Percentiles rank a stretch among this genome's conserved stretches.
phyloP scores from a whole-genome alignment of 2,888 invertebrate genomes.

The Geophilus truncorum region DNA sequence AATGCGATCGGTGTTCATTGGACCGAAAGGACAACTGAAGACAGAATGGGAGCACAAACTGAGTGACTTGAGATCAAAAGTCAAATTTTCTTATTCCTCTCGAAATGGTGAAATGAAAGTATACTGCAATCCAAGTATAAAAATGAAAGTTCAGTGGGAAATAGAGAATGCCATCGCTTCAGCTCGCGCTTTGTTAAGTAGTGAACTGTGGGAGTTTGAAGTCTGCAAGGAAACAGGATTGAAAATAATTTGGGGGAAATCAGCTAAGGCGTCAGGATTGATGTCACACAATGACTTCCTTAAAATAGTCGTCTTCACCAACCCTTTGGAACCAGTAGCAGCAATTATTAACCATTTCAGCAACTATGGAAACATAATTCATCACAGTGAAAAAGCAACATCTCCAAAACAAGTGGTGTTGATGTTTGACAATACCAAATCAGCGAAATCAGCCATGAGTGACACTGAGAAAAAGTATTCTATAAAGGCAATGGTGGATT shows the following conservation, averaged over 20 bases:
- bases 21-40: not conserved
- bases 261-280: no score
- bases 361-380: not conserved
- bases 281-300: no score
- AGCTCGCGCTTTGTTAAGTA: no score
- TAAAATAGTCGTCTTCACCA: no score
- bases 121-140: no score
- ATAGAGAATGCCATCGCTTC: no score
- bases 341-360: no score
- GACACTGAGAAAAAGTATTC: not conserved
- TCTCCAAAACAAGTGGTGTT: not conserved
- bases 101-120: not conserved
- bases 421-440: not conserved
- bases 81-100: not conserved
- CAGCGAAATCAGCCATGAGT: not conserved
- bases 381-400: not conserved
- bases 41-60: not conserved
- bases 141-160: no score
- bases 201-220: no score
- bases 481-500: not conserved
- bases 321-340: no score
- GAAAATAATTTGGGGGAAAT: no score
- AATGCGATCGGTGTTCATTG: not conserved
- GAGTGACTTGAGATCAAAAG: not conserved
- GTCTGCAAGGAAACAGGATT: no score